phyloP scores from a whole-genome alignment of 2,797 vertebrate genomes.

The Siniperca undulata region DNA sequence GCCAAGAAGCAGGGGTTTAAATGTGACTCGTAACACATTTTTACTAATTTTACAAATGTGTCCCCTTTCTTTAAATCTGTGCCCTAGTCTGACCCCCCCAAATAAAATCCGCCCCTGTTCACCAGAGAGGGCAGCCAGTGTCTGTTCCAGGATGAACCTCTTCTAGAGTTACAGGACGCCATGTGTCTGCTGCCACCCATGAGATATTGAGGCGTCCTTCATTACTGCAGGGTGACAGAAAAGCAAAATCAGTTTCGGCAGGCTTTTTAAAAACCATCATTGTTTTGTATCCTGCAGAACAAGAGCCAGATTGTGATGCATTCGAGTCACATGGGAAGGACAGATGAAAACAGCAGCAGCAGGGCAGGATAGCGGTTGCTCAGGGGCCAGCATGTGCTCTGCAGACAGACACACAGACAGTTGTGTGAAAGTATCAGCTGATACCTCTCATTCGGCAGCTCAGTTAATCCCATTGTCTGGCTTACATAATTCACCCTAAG shows the following conservation, averaged over 20 bases:
- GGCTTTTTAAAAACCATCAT: background rate
- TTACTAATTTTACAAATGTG: background rate
- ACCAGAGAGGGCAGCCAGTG: constrained; percentile 14
- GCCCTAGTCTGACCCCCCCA: too few relatives aligned
- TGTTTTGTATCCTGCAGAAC: constrained; percentile 46
- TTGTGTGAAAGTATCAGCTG: constrained; percentile 79
- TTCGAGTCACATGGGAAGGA: constrained; percentile 50
- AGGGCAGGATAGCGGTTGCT: constrained; percentile 41
- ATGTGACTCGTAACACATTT: background rate
- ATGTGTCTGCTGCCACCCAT: constrained; percentile 18
- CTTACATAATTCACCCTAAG: constrained; percentile 81
- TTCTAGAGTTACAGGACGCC: constrained; percentile 44
- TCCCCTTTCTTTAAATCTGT: background rate
- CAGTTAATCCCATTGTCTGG: constrained; percentile 84
- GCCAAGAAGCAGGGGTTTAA: too few relatives aligned
- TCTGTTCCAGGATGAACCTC: constrained; percentile 37
- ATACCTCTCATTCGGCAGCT: constrained; percentile 69
- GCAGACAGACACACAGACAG: constrained; percentile 66
- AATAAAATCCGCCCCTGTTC: background rate
- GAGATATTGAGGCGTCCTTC: constrained; percentile 17
- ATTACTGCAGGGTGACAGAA: constrained; percentile 27
- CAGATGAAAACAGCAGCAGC: constrained; percentile 49
- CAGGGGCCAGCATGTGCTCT: constrained; percentile 57
- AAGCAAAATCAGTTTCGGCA: constrained; percentile 30
- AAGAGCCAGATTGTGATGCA: constrained; percentile 42